These are phyloP conservation scores for Cephus pulcher DNA, from an alignment of 2,888 invertebrate species.

Conservation along the genomic window DNA sequence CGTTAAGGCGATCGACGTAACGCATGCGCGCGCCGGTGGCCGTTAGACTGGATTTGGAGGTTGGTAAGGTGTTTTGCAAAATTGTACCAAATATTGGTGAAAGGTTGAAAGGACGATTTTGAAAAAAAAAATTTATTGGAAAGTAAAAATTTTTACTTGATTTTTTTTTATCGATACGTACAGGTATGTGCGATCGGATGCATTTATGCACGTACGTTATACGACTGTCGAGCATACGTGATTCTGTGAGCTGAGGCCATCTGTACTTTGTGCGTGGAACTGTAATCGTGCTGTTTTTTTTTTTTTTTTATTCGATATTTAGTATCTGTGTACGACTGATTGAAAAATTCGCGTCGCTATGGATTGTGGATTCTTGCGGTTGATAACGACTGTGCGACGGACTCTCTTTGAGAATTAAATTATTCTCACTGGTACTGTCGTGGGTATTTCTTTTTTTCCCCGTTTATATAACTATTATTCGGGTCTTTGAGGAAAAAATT, in stretches of 20 bases:
- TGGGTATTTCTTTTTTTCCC: no score
- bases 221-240: slow-evolving; percentile 23
- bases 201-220: not conserved
- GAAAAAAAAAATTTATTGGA: not conserved
- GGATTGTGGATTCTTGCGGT: not conserved
- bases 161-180: not conserved
- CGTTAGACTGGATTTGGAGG: not conserved
- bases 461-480: not conserved
- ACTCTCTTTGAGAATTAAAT: not conserved
- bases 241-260: slow-evolving; percentile 57
- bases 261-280: slow-evolving; percentile 45
- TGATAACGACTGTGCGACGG: not conserved
- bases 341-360: not conserved
- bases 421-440: not conserved
- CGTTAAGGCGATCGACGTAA: slow-evolving; percentile 7
- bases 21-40: not conserved
- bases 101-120: not conserved
- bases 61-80: not conserved
- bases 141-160: not conserved
- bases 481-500: not conserved
- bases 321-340: not conserved
- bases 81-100: not conserved
- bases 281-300: slow-evolving; percentile 16
- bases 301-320: not conserved
- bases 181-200: not conserved